phyloP scores from a whole-genome alignment of 1,140 invertebrate genomes.

The Drosophila repleta region DNA sequence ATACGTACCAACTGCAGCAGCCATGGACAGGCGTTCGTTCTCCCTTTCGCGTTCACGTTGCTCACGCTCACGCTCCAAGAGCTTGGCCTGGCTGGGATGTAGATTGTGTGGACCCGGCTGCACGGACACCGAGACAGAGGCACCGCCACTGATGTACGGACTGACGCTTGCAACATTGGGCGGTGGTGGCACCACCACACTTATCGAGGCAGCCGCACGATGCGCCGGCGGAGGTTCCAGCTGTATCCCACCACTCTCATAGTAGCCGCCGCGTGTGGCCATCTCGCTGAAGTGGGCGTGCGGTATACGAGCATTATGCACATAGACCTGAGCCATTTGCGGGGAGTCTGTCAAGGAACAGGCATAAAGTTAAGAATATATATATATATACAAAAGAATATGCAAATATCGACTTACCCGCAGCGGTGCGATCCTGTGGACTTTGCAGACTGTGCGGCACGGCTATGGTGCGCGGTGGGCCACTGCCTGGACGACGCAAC shows the following conservation, averaged over 20 bases:
- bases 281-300: constrained; percentile 80
- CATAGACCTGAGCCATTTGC: constrained; percentile 89
- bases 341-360: constrained; percentile 86
- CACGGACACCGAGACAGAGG: constrained; percentile 53
- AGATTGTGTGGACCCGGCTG: constrained; percentile 66
- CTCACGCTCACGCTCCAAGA: constrained; percentile 72
- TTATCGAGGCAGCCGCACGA: constrained; percentile 84
- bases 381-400: no score
- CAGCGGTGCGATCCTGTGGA: constrained; percentile 90
- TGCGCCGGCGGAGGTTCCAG: constrained; percentile 88
- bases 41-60: constrained; percentile 64
- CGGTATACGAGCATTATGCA: constrained; percentile 84
- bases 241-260: constrained; percentile 58
- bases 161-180: constrained; percentile 82
- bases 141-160: constrained; percentile 85
- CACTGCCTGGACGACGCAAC: constrained; percentile 86
- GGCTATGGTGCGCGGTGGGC: constrained; percentile 75
- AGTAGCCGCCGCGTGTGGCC: constrained; percentile 72
- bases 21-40: constrained; percentile 65
- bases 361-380: no score
- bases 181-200: constrained; percentile 83
- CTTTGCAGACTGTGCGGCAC: constrained; percentile 87
- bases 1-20: constrained; percentile 63
- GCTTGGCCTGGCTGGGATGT: constrained; percentile 73
- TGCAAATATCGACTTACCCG: constrained; percentile 84